Percentiles rank a stretch among this genome's conserved stretches.
phyloP scores from a whole-genome alignment of 23 tunicate species.

The Aplidium turbinatum region DNA sequence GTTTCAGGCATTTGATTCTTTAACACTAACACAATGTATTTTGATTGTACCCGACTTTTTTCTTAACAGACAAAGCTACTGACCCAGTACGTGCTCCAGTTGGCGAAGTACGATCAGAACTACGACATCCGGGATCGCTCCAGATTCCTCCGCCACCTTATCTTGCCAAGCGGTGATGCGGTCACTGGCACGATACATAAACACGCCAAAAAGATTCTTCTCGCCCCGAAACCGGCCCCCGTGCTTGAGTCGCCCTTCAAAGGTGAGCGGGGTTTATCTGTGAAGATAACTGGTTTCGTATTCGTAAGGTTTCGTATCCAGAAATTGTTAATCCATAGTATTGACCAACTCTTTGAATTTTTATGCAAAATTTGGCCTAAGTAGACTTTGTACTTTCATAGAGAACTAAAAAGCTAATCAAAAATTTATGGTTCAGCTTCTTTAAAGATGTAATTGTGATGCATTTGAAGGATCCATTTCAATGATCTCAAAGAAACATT shows the following conservation, averaged over 20 bases:
- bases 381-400: too few species aligned
- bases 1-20: too few species aligned
- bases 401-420: too few species aligned
- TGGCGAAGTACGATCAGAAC: conserved; percentile 94
- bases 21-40: too few species aligned
- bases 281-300: not conserved
- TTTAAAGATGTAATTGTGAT: too few species aligned
- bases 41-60: too few species aligned
- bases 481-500: too few species aligned
- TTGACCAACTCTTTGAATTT: not conserved
- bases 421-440: too few species aligned
- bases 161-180: conserved; percentile 66
- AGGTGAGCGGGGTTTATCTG: conserved; percentile 37
- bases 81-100: conserved; percentile 88
- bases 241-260: conserved; percentile 95
- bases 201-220: conserved; percentile 91
- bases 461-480: too few species aligned
- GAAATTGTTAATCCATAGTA: not conserved
- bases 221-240: conserved; percentile 94
- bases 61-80: conserved; percentile 71
- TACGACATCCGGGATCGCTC: conserved; percentile 97
- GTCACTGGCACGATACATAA: conserved; percentile 57
- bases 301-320: not conserved
- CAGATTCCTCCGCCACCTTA: conserved; percentile 87
- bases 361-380: too few species aligned